Evolutionary conservation across 2,888 invertebrate species (phyloP).

Genomic region (Mythimna lalbum): DNA sequence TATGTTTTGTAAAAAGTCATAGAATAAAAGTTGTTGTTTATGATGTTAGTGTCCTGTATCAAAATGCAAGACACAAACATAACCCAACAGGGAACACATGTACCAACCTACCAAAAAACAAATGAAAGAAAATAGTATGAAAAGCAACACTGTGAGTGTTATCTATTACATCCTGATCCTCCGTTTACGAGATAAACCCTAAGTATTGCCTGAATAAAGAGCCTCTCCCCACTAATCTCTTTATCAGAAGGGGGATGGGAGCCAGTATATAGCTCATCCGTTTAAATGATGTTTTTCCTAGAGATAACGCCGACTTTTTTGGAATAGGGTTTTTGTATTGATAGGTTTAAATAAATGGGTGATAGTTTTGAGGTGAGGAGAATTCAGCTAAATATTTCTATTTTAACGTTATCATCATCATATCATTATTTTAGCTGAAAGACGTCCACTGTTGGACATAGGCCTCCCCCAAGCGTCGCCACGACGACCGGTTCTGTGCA

Average conservation of each 20-base stretch:
- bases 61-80: no score
- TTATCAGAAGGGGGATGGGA: constrained; percentile 57
- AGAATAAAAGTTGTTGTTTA: no score
- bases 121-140: constrained; percentile 20
- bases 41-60: no score
- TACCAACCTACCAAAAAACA: constrained; percentile 13
- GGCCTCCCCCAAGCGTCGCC: no score
- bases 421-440: no score
- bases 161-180: constrained; percentile 58
- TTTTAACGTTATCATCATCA: no score
- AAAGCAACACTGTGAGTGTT: constrained; percentile 33
- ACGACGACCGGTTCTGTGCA: no score
- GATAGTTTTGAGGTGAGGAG: background rate
- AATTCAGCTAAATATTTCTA: no score
- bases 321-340: constrained; percentile 37
- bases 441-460: no score
- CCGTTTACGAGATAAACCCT: constrained; percentile 64
- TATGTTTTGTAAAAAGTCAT: no score
- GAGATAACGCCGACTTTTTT: constrained; percentile 53
- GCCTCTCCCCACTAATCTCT: constrained; percentile 60
- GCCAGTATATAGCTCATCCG: constrained; percentile 55
- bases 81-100: constrained; percentile 19
- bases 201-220: constrained; percentile 64
- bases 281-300: constrained; percentile 50
- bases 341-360: constrained; percentile 1